Evolutionary conservation across 2,888 invertebrate species (phyloP).

Genomic region (Congeria kusceri): DNA sequence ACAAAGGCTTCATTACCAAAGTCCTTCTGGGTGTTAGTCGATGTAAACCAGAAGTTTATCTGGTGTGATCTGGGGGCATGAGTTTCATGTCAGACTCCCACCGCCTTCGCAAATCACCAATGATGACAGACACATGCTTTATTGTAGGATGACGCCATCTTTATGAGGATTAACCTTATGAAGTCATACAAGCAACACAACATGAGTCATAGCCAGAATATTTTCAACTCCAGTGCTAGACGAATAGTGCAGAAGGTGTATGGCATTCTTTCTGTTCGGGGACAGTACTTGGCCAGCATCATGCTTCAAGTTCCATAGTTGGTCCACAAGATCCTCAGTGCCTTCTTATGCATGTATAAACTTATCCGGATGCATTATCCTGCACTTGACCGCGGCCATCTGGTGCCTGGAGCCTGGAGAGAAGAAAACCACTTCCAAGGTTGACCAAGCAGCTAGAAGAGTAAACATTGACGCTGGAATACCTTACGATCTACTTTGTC

Average conservation of each 20-base stretch:
- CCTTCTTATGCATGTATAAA: constrained; percentile 17
- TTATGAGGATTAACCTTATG: not conserved
- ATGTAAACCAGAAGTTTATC: not conserved
- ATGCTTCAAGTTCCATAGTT: constrained; percentile 6
- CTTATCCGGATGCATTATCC: constrained; percentile 21
- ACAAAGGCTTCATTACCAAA: not conserved
- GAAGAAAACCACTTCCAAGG: not conserved
- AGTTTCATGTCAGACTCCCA: not conserved
- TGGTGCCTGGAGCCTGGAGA: constrained; percentile 15
- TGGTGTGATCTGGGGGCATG: not conserved
- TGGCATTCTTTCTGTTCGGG: constrained; percentile 16
- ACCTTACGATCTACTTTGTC: not conserved
- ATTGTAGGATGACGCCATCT: no score
- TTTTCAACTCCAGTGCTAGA: constrained; percentile 15
- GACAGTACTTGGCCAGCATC: constrained; percentile 9
- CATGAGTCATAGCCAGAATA: constrained; percentile 8
- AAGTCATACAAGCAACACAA: not conserved
- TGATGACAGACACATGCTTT: not conserved
- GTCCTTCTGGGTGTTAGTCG: not conserved
- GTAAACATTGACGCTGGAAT: not conserved
- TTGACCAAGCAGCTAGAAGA: not conserved
- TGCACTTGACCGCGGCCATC: constrained; percentile 23
- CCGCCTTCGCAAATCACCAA: not conserved
- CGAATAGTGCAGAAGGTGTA: constrained; percentile 4
- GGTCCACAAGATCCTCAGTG: constrained; percentile 18